Evolutionary conservation across 2,113 vertebrate species (phyloP), one percentile per base, ranked within the genome.

Genomic region (Jaculus jaculus): DNA sequence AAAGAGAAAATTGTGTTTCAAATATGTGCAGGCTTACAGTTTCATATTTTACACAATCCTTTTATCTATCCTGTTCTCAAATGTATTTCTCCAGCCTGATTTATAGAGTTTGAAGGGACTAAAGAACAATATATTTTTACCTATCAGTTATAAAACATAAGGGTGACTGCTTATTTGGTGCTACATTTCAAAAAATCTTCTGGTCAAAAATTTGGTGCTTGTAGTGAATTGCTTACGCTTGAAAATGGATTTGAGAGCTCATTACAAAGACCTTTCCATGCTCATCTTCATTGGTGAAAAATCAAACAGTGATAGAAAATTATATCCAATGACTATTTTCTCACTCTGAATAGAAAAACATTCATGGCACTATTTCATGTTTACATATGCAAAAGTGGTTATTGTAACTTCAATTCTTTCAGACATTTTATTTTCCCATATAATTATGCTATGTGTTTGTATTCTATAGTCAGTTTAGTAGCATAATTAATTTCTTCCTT

Each of bases 271-370:
- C n/a, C 11, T 94, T 81, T 83, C 42, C 11, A 72, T 69, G 68
- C 3, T 47, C 81, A 87, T 89, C 15, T 77, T 80, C 90, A 89
- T 42, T 86, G 42, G 65, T 73, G 88, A 69, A 83, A 87, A 90
- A 92, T 77, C 90, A 79, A 89, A 84, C 9, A 39, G 13, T 72
- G 37, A 60, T 84, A 87, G 54, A 79, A 81, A 90, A 74, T 47
- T 85, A 80, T 5, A 87, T 42, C 61, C 71, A 79, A 28, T 51
- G 23, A 72, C 80, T 78, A 72, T 94, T 90, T 81, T 79, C n/a
- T 95, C 87, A 92, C 32, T 71, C 47, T 81, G 37, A 15, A 61
- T 61, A 61, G 92, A 86, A 69, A 90, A 65, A 95, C 77, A 87
- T 3, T 7, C 30, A 2, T 30, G 32, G 34, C 7, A 84, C n/a